Evolutionary conservation across 1,140 invertebrate genomes (phyloP).

Genomic region (Limonius californicus): DNA sequence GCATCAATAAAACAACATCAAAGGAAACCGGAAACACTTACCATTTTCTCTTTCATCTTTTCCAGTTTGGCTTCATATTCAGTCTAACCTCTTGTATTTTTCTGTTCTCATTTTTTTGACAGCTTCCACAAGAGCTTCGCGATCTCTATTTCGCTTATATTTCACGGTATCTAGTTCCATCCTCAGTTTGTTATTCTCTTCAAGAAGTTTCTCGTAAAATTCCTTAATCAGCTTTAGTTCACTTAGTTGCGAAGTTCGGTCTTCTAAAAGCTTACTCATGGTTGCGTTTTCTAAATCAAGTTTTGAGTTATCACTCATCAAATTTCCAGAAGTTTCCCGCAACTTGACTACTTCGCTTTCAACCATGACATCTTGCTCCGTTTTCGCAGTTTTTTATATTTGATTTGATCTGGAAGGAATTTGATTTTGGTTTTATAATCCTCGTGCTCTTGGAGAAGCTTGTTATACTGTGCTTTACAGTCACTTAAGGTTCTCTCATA

Average conservation of each 20-base stretch:
- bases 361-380: constrained; percentile 5
- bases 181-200: constrained; percentile 42
- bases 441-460: constrained; percentile 20
- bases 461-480: constrained; percentile 23
- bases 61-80: constrained; percentile 64
- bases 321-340: constrained; percentile 34
- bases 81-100: constrained; percentile 50
- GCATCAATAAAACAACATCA: no score
- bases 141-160: constrained; percentile 40
- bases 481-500: constrained; percentile 27
- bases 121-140: constrained; percentile 38
- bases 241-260: constrained; percentile 32
- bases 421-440: not conserved
- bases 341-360: constrained; percentile 24
- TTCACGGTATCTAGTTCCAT: constrained; percentile 43
- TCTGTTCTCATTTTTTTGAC: constrained; percentile 36
- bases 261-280: constrained; percentile 36
- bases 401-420: not conserved
- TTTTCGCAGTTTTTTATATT: constrained; percentile 10
- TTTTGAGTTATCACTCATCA: constrained; percentile 38
- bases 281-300: constrained; percentile 37
- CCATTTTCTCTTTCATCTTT: constrained; percentile 66
- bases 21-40: no score
- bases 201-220: constrained; percentile 42
- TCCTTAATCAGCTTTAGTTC: constrained; percentile 36